Evolutionary conservation across 37 sponge, comb jelly and placozoan genomes (phyloP).

Genomic region (Beroe forskalii): DNA sequence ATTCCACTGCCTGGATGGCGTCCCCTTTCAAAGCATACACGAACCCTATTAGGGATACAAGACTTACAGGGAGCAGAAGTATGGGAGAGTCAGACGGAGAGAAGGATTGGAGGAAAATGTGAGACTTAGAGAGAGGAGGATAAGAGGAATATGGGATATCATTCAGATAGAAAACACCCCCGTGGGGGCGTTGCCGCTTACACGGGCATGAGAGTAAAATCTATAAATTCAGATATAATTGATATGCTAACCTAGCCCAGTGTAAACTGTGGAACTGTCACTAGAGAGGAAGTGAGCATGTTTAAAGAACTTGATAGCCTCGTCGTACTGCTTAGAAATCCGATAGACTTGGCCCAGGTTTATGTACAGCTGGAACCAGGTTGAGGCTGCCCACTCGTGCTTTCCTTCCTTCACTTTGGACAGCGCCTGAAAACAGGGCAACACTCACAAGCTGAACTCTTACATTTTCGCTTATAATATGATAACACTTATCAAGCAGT

Average conservation of each 20-base stretch:
- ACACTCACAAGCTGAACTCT: no score
- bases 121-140: neutral
- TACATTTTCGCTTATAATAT: no score
- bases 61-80: neutral
- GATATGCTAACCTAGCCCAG: constrained; percentile 51
- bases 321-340: constrained; percentile 35
- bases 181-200: no score
- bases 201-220: no score
- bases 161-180: no score
- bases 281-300: constrained; percentile 54
- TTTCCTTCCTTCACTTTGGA: constrained; percentile 60
- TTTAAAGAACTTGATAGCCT: constrained; percentile 61
- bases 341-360: constrained; percentile 52
- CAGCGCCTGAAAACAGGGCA: no score
- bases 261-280: constrained; percentile 59
- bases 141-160: no score
- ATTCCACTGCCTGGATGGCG: constrained; percentile 4
- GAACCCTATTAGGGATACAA: no score
- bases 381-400: constrained; percentile 51
- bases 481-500: no score
- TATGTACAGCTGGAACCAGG: constrained; percentile 24
- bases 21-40: constrained; percentile 28
- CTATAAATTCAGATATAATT: neutral
- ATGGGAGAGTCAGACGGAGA: neutral
- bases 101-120: neutral